Evolutionary conservation across 2,888 invertebrate genomes (phyloP), one percentile per base, ranked within the genome.

Genomic region (Drosophila neutralis): DNA sequence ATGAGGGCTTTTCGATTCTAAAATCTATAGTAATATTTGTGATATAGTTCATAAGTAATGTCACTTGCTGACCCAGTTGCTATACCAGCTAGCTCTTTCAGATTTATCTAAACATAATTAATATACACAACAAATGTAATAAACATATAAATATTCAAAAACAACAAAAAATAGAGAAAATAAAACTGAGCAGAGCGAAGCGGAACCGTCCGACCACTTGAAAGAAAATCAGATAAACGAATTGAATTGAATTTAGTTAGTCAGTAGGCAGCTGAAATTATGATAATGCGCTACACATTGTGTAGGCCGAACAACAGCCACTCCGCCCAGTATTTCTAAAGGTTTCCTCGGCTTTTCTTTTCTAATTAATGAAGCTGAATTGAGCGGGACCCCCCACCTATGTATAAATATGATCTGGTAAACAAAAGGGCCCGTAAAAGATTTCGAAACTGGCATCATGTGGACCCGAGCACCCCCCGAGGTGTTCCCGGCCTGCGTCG

Each of bases 151-250:
- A 82, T 84, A 84, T 84, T 84, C 73, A 82, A 69, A 4, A 38
- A 8, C 8, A 38, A 72, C 56, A 21, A 53, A 51, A 49, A 33
- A 45, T 36, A 10, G 36, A 45, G 54, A 68, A 56, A 45, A 57
- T 58, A 36, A n/a, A 54, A 73, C 52, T 62, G 54, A 57, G 40
- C 33, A 49, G 45, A 31, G 59, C 59, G 40, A 59, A 69, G 24
- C 82, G 56, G 21, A 40, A 60, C 54, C 54, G 73, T 68, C 65
- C 56, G 77, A 69, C 87, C 83, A 83, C 83, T 86, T 73, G 73
- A 83, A 70, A 72, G 69, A 72, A 74, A 87, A 83, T 83, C 82
- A 87, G 78, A 83, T 83, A 83, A 86, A 81, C 87, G 78, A 76
- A 83, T 72, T 87, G 70, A 82, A 82, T 79, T 76, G 73, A 75